A percentile compares a stretch with the other conserved stretches of the same genome.
Evolutionary conservation across 2,797 vertebrate species (phyloP).

Genomic region (Sebastes flavidus): DNA sequence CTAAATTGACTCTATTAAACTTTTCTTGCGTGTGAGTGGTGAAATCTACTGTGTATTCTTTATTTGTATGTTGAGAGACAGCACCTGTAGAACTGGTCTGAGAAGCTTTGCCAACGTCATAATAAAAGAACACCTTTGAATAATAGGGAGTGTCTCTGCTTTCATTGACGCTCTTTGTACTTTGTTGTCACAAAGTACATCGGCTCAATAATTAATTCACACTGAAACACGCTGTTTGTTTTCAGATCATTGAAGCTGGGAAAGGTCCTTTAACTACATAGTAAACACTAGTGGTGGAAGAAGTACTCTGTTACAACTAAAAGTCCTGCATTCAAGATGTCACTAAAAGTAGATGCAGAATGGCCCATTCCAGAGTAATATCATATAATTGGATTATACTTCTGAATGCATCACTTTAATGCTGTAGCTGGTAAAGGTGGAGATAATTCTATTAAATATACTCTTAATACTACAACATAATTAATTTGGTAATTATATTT

Average conservation of each 20-base stretch:
- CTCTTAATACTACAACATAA: background rate
- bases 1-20: too few species aligned
- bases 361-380: too few species aligned
- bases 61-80: rapidly evolving
- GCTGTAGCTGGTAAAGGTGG: background rate
- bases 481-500: background rate
- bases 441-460: background rate
- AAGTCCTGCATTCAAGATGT: too few species aligned
- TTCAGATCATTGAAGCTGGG: too few species aligned
- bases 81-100: background rate
- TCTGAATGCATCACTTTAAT: background rate
- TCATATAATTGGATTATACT: too few species aligned
- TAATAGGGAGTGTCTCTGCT: background rate
- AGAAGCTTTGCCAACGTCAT: too few species aligned
- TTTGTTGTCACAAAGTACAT: background rate
- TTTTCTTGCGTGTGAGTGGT: background rate
- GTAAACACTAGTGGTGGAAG: background rate
- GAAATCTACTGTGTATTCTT: background rate
- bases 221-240: background rate
- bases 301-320: too few species aligned
- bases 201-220: background rate
- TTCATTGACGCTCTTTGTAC: background rate
- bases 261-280: background rate
- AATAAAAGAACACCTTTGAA: too few species aligned
- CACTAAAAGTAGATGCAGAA: too few species aligned